These are phyloP conservation scores for Resseliella maxima DNA, from an alignment of 2,888 invertebrate species.

Conservation along the genomic window DNA sequence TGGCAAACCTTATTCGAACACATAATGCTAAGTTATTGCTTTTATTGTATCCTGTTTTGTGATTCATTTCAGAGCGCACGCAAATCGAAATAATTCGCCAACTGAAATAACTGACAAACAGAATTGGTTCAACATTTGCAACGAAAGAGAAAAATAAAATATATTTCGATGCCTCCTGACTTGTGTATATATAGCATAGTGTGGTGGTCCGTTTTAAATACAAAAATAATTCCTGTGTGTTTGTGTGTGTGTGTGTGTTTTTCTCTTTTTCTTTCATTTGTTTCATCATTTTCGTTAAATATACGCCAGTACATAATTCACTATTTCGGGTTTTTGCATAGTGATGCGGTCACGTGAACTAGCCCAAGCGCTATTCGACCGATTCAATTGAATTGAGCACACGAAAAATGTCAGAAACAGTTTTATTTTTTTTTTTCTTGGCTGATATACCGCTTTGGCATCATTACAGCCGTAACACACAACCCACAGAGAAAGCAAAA, in stretches of 20 bases:
- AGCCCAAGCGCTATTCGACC: background rate
- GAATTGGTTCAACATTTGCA: background rate
- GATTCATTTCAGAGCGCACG: background rate
- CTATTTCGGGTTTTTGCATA: background rate
- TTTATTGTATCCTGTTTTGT: constrained; percentile 5
- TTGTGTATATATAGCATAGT: too few species aligned
- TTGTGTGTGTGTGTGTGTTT: too few species aligned
- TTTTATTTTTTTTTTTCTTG: too few species aligned
- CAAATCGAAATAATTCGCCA: background rate
- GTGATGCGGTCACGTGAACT: constrained; percentile 25
- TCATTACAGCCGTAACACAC: background rate
- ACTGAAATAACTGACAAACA: background rate
- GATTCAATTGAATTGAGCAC: background rate
- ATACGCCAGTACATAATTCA: constrained; percentile 21
- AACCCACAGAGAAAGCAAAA: background rate
- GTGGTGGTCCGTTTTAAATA: too few species aligned
- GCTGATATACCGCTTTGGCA: constrained; percentile 21
- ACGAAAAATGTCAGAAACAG: background rate
- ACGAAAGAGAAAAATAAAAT: background rate
- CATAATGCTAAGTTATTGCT: background rate
- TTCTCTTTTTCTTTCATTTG: too few species aligned
- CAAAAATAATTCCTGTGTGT: too few species aligned
- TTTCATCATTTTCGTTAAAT: background rate
- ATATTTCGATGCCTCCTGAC: background rate
- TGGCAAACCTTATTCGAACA: background rate